These are phyloP conservation scores for Caenorhabditis inopinata DNA, from an alignment of 1,140 invertebrate species.

Conservation along the genomic window DNA sequence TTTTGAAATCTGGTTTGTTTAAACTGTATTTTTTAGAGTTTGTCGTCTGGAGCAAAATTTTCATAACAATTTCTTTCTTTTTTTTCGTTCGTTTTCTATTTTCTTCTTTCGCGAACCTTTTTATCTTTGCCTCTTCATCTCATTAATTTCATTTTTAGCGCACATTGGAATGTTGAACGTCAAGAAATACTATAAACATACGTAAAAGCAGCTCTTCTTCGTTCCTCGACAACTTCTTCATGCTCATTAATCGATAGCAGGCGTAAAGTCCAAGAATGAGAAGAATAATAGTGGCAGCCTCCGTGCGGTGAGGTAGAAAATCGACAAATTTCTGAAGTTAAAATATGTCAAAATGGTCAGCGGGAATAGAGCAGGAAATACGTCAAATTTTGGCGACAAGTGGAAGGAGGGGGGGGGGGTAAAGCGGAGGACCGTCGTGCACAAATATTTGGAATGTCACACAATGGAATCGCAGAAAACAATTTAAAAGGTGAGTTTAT, in stretches of 20 bases:
- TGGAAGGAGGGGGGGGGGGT: neutral
- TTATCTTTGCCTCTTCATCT: too few species aligned
- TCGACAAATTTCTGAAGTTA: neutral
- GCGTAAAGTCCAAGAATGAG: slow-evolving; percentile 30
- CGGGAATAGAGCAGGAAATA: neutral
- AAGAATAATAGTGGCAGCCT: neutral
- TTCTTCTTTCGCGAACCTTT: too few species aligned
- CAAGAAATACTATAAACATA: neutral
- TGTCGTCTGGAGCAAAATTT: too few species aligned
- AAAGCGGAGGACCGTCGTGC: too few species aligned
- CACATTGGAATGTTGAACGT: too few species aligned
- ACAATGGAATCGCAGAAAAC: neutral
- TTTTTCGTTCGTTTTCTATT: too few species aligned
- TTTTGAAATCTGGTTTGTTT: too few species aligned
- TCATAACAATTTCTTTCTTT: too few species aligned
- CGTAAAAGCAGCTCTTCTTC: neutral
- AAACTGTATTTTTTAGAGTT: too few species aligned
- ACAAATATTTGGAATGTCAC: neutral
- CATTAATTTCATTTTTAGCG: too few species aligned
- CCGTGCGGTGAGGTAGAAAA: neutral
- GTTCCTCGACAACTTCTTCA: slow-evolving; percentile 4
- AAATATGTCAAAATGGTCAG: neutral
- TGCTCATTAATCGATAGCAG: neutral
- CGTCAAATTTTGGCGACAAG: neutral
- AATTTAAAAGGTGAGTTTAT: too few species aligned